These are phyloP conservation scores for Neofelis nebulosa DNA, from an alignment of 2,113 vertebrate species.

Conservation along the genomic window DNA sequence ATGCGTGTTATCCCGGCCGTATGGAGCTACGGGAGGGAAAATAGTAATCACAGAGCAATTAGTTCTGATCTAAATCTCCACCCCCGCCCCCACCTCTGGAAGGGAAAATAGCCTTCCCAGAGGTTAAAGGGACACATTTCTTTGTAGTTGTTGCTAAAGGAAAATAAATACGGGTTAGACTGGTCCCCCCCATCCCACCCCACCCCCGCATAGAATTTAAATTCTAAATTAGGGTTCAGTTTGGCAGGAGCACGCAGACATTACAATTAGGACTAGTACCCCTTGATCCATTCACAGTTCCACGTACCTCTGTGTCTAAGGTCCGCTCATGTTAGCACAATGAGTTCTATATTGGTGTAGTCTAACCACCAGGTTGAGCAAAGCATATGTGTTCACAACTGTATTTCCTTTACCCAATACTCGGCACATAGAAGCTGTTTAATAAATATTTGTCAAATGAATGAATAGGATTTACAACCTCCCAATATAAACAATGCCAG, in stretches of 20 bases:
- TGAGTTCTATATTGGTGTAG: neutral
- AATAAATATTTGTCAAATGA: neutral
- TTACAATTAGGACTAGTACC: neutral
- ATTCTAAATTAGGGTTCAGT: neutral
- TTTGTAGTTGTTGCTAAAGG: neutral
- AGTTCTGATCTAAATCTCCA: constrained; percentile 73
- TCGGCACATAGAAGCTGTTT: neutral
- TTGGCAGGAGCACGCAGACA: neutral
- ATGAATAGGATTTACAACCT: constrained; percentile 13
- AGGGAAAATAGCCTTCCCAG: constrained; percentile 58
- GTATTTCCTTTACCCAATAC: neutral
- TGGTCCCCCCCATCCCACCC: neutral
- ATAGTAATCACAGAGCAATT: constrained; percentile 80
- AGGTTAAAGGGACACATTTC: constrained; percentile 58
- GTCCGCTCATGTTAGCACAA: neutral
- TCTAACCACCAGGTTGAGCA: neutral
- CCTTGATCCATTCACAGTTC: neutral
- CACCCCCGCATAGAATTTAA: neutral
- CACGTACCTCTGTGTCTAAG: neutral
- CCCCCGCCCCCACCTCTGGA: constrained; percentile 27
- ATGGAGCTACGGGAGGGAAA: constrained; percentile 72
- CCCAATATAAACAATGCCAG: neutral
- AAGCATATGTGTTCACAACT: neutral
- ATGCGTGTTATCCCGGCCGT: constrained; percentile 27
- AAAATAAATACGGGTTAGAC: neutral